A percentile compares a stretch with the other conserved stretches of the same genome.
Evolutionary conservation across 2,888 invertebrate species (phyloP).

Genomic region (Coremacera marginata): DNA sequence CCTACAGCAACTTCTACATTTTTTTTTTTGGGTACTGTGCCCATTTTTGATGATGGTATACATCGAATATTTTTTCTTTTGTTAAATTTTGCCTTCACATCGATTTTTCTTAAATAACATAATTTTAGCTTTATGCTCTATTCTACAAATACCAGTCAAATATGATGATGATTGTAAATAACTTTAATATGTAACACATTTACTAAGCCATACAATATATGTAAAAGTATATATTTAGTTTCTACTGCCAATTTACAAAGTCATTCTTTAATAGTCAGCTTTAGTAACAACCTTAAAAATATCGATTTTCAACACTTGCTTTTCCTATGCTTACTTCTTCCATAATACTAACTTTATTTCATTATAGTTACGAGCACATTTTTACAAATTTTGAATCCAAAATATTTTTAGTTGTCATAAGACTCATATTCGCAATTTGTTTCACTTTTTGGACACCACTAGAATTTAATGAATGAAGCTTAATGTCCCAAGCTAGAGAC

Average conservation of each 20-base stretch:
- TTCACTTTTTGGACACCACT: background rate
- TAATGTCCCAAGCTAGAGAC: background rate
- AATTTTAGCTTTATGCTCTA: too few relatives aligned
- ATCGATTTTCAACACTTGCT: constrained; percentile 11
- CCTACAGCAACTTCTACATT: background rate
- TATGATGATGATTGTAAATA: too few relatives aligned
- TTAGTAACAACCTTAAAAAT: background rate
- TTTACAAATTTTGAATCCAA: background rate
- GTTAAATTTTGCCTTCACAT: constrained; percentile 3
- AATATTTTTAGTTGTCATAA: background rate
- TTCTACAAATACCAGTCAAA: too few relatives aligned
- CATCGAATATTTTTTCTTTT: constrained; percentile 12
- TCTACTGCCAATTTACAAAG: background rate
- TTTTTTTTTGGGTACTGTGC: background rate
- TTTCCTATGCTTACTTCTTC: background rate
- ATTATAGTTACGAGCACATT: background rate
- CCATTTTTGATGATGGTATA: constrained; percentile 1
- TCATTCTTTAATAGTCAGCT: too few relatives aligned
- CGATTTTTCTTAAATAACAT: constrained; percentile 17
- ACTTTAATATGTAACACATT: too few relatives aligned
- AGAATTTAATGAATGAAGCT: background rate
- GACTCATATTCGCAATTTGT: background rate
- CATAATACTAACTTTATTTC: background rate
- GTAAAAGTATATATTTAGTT: background rate
- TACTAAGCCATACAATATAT: too few relatives aligned